Conservation (phyloP, 1,140 invertebrate genomes). For the Drosophila ambigua region DNA sequence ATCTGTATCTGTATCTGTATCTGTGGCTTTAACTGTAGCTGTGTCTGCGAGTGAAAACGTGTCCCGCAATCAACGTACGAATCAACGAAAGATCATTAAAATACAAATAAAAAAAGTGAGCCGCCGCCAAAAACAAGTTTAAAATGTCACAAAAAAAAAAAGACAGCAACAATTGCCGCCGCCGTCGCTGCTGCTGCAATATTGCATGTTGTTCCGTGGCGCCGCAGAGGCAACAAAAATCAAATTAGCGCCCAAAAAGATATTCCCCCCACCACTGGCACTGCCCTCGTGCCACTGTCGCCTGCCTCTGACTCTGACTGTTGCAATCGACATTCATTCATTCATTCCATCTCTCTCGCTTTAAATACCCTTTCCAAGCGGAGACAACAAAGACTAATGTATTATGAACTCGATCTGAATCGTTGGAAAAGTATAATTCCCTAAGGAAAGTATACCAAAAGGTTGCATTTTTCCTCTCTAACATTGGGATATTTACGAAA, state of each 20-base stretch:
- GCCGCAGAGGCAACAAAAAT: constrained; percentile 73
- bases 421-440: not conserved
- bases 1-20: too few relatives aligned
- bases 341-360: constrained; percentile 26
- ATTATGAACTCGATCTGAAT: not conserved
- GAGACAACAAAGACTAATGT: not conserved
- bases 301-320: constrained; percentile 29
- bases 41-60: constrained; percentile 31
- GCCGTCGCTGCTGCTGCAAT: constrained; percentile 39
- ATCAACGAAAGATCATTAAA: constrained; percentile 74
- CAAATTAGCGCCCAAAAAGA: constrained; percentile 67
- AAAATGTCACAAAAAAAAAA: constrained; percentile 62
- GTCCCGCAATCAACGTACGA: constrained; percentile 48
- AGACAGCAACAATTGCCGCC: constrained; percentile 36
- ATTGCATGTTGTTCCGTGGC: constrained; percentile 61
- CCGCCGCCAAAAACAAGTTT: constrained; percentile 77
- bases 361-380: constrained; percentile 11
- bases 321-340: constrained; percentile 67
- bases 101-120: constrained; percentile 56
- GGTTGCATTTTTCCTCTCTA: too few relatives aligned
- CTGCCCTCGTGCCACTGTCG: constrained; percentile 29
- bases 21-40: not conserved
- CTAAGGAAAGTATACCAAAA: too few relatives aligned
- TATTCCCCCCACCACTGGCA: too few relatives aligned
- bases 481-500: too few relatives aligned